Base-by-base conservation (phyloP, 92 coral and sea anemone species). In the Plumapathes pennacea region DNA sequence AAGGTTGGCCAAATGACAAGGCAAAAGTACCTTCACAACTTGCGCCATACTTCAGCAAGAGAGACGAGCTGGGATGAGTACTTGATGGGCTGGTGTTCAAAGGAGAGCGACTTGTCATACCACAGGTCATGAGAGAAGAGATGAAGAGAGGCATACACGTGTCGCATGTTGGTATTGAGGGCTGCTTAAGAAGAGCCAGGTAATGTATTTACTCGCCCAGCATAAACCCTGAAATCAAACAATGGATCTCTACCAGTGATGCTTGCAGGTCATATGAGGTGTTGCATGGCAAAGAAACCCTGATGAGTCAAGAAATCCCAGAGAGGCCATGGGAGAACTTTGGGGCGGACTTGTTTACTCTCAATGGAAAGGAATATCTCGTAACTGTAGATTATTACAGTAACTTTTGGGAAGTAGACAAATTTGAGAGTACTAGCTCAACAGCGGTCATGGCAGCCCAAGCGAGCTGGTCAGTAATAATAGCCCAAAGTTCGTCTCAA, bases 1-100 rank as follows among this genome's bases (percentile, higher is more conserved):
- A 64, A 50, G 61, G 71, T 18, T 64, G 71, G 71, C 71, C 41
- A 4, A 4, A 49, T 9, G 46, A 64, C 23, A 49, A 38, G 24
- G 32, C 12, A 21, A 23, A 24, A 13, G 31, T 45, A 12, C 71
- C 71, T 14, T 25, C 46, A 48, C 62, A 64, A 32, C 18, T 11
- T 10, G 40, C 50, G 10, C 65, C 65, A 20, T 57, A 57, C 27
- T 57, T 17, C 52, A 57, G 65, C 19, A 39, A 34, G 50, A 22
- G 65, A 38, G 65, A 57, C 39, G 55, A 57, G 17, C 30, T 57
- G 3, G 23, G 46, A 13, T 15, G n/a, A n/a, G n/a, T 57, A 2
- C 65, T 34, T 34, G 65, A 57, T 57, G 65, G 65, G 18, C 20
- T 60, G 52, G 27, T 60, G 25, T 32, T 60, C n/a, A 40, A 23